phyloP scores from a whole-genome alignment of 2,797 vertebrate genomes.

The Sylvilagus floridanus region DNA sequence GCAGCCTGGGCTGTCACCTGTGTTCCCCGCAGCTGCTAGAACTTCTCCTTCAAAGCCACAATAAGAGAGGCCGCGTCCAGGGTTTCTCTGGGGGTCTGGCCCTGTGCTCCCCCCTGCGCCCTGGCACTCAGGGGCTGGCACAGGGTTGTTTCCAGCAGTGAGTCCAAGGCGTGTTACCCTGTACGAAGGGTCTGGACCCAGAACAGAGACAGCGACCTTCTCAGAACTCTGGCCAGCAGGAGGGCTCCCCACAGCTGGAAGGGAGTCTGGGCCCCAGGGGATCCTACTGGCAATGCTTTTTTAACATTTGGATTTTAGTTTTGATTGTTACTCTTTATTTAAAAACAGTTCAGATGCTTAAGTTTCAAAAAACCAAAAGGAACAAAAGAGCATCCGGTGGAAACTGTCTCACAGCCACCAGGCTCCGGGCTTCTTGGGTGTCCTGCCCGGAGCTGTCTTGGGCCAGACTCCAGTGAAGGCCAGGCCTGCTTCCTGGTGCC shows the following conservation, averaged over 20 bases:
- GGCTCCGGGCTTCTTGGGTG: neutral
- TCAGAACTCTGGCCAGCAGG: neutral
- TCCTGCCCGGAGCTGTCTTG: neutral
- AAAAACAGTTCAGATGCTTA: neutral
- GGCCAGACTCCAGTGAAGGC: too few species aligned
- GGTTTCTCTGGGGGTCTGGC: neutral
- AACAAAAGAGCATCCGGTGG: neutral
- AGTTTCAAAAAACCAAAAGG: neutral
- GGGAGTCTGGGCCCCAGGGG: neutral
- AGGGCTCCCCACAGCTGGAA: neutral
- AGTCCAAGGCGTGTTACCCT: neutral
- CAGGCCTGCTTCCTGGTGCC: too few species aligned
- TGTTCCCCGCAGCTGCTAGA: neutral
- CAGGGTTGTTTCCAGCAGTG: neutral
- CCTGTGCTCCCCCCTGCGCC: rapidly evolving
- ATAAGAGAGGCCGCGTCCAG: neutral
- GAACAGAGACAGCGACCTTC: neutral
- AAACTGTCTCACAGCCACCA: neutral
- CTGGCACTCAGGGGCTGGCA: neutral
- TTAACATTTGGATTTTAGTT: neutral
- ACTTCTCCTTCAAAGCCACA: neutral
- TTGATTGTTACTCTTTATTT: neutral
- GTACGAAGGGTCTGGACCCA: neutral
- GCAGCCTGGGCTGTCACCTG: neutral
- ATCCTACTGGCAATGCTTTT: neutral